These are phyloP conservation scores for Helobdella robusta DNA, from an alignment of 2,888 invertebrate genomes.

Conservation along the genomic window DNA sequence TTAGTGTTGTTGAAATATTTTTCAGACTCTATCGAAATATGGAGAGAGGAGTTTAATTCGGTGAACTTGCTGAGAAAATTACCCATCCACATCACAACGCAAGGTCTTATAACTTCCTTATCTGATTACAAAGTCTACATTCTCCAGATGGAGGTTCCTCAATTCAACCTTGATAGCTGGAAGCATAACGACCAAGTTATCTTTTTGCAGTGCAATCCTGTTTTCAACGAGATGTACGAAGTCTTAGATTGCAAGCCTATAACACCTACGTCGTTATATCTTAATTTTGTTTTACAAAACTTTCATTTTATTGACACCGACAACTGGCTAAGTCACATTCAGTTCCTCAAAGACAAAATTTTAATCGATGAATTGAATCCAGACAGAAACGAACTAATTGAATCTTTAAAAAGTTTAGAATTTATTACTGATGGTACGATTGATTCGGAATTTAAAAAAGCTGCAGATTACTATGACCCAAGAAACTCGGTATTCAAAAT, in stretches of 20 bases:
- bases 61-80: conserved; percentile 29
- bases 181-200: conserved; percentile 30
- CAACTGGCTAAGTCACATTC: conserved; percentile 32
- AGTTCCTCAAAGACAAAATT: conserved; percentile 34
- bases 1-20: conserved; percentile 35
- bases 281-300: conserved; percentile 33
- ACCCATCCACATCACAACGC: conserved; percentile 33
- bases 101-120: conserved; percentile 32
- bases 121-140: conserved; percentile 30
- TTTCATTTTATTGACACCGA: conserved; percentile 32
- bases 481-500: conserved; percentile 34
- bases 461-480: conserved; percentile 34
- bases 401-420: conserved; percentile 30
- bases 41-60: conserved; percentile 28
- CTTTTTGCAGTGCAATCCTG: conserved; percentile 32
- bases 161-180: conserved; percentile 33
- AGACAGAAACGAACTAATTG: conserved; percentile 28
- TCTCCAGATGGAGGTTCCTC: conserved; percentile 34
- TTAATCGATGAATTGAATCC: conserved; percentile 31
- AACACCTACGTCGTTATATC: conserved; percentile 31
- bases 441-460: conserved; percentile 20
- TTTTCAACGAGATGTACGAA: conserved; percentile 31
- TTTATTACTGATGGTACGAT: conserved; percentile 31
- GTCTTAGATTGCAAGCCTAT: conserved; percentile 31
- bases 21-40: conserved; percentile 31